Evolutionary conservation across 2,888 invertebrate species (phyloP), one percentile per base, ranked within the genome.

Genomic region (Pelosia muscerda): DNA sequence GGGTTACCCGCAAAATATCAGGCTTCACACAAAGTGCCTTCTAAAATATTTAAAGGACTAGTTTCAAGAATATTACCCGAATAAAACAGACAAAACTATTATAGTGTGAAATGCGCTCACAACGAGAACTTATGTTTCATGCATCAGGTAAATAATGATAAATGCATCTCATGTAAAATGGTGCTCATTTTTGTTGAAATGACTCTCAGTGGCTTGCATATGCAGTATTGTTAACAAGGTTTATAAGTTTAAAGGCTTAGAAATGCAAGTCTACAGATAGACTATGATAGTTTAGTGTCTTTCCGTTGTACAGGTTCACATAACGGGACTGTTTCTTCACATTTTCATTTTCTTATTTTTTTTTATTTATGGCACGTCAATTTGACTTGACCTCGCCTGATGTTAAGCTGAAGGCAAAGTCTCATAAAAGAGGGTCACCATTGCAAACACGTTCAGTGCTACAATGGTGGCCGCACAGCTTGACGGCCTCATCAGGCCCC

Each of bases 61-160:
- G 73, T 58, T 55, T 26, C 61, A n/a, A 68, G 69, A 56, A 63
- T 75, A 72, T 71, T 68, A 75, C 59, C 25, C 8, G 31, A 69
- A 57, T 72, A 63, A 68, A 68, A 72, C 63, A 72, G 26, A 68
- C 67, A 60, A 59, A 69, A 72, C 34, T 72, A 66, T 70, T 70
- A 63, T 66, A 34, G 64, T 65, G 64, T 38, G 55, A 72, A 76
- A 70, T 76, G 77, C 63, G 72, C 68, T 72, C 59, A 61, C 75
- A 13, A 69, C 53, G 66, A 77, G 75, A 75, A 79, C 42, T 62
- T 77, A 72, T 65, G 73, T 73, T 69, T 68, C 22, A 54, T 64
- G 42, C 49, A 65, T 57, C 55, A 78, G 59, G 59, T 55, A 68
- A 64, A 67, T 65, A 66, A 66, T 71, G 61, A 73, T 68, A 72